Percentiles rank a stretch among this genome's conserved stretches.
Conservation (phyloP, 2,113 vertebrate genomes). For the Oncorhynchus tshawytscha region DNA sequence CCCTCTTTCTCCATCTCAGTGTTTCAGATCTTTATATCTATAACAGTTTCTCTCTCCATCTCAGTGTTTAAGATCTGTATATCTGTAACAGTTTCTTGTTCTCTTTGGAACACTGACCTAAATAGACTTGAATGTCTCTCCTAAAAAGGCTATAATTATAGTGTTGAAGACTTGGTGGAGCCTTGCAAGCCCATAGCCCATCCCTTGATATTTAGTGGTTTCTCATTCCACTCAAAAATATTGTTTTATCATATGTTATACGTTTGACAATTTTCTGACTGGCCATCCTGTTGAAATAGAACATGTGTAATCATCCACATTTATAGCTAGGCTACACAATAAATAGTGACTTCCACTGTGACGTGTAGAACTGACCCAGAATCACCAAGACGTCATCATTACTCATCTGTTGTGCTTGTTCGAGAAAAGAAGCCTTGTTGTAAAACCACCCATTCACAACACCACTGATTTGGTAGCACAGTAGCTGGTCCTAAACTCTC, state of each 20-base stretch:
- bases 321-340: not conserved
- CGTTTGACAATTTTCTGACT: constrained; percentile 21
- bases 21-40: not conserved
- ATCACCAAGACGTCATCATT: not conserved
- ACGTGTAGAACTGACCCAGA: not conserved
- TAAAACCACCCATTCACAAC: not conserved
- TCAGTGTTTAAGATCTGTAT: not conserved
- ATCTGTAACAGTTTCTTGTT: not conserved
- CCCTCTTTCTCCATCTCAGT: not conserved
- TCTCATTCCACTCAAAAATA: constrained; percentile 24
- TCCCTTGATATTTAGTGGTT: constrained; percentile 35
- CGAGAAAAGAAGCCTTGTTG: no score
- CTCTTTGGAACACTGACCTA: constrained; percentile 23
- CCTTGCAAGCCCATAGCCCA: constrained; percentile 11
- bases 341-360: not conserved
- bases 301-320: not conserved
- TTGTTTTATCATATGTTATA: constrained; percentile 37
- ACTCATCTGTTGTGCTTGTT: not conserved
- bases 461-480: no score
- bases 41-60: not conserved
- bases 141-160: constrained; percentile 37
- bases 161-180: constrained; percentile 33
- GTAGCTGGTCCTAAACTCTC: not conserved
- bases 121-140: constrained; percentile 38
- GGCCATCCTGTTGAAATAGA: constrained; percentile 1